phyloP scores from a whole-genome alignment of 2,888 invertebrate species.

The Mamestra brassicae region DNA sequence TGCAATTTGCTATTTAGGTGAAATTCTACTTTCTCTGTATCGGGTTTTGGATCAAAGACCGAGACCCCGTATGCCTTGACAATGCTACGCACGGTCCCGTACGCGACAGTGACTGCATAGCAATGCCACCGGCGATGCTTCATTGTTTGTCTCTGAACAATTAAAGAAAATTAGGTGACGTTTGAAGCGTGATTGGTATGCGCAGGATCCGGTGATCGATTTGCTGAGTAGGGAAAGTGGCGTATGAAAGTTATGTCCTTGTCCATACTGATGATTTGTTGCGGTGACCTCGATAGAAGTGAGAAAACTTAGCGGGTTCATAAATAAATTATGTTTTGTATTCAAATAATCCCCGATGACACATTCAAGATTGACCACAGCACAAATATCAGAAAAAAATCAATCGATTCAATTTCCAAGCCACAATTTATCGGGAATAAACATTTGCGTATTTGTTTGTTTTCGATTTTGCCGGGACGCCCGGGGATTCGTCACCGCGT shows the following conservation, averaged over 20 bases:
- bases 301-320: neutral
- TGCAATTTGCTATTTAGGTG: constrained; percentile 74
- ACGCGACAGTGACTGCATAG: constrained; percentile 76
- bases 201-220: constrained; percentile 66
- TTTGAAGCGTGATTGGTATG: constrained; percentile 68
- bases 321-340: neutral
- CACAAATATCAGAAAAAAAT: constrained; percentile 3
- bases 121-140: constrained; percentile 74
- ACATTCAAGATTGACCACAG: constrained; percentile 3
- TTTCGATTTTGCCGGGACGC: constrained; percentile 17
- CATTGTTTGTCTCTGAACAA: constrained; percentile 73
- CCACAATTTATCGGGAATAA: constrained; percentile 41
- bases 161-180: constrained; percentile 80
- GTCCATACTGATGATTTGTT: constrained; percentile 42
- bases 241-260: constrained; percentile 65
- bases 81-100: constrained; percentile 81
- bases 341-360: constrained; percentile 10
- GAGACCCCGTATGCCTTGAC: constrained; percentile 70
- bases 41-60: constrained; percentile 79
- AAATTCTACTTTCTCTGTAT: constrained; percentile 85
- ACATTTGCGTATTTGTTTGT: constrained; percentile 30
- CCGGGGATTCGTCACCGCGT: constrained; percentile 24
- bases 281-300: constrained; percentile 24
- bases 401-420: neutral
- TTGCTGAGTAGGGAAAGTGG: constrained; percentile 71